Evolutionary conservation across 1,140 invertebrate species (phyloP).

Genomic region (Papilio polytes): DNA sequence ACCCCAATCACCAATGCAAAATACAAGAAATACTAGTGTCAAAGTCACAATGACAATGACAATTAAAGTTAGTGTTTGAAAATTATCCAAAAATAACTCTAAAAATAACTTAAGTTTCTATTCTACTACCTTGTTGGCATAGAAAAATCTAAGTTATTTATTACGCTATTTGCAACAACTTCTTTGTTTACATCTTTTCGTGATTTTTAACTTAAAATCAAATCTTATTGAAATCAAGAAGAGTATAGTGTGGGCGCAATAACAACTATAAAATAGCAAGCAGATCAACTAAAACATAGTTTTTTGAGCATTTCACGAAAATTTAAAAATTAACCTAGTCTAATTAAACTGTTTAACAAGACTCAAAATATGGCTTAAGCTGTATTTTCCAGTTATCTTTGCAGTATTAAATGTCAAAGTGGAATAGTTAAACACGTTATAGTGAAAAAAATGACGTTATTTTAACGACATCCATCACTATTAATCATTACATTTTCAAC

Average conservation of each 20-base stretch:
- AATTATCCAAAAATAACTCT: background rate
- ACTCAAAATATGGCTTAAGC: too few relatives aligned
- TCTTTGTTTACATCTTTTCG: too few relatives aligned
- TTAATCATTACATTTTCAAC: conserved; percentile 19
- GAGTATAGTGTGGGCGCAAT: too few relatives aligned
- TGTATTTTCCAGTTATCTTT: too few relatives aligned
- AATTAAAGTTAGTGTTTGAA: conserved; percentile 1
- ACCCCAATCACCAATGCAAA: background rate
- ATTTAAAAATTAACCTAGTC: too few relatives aligned
- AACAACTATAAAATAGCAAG: too few relatives aligned
- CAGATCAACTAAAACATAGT: too few relatives aligned
- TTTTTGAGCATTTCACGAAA: too few relatives aligned
- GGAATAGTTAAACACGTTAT: background rate
- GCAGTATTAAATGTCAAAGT: background rate
- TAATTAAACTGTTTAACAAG: too few relatives aligned
- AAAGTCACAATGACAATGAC: conserved; percentile 40
- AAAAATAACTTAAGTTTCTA: background rate
- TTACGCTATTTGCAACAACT: background rate
- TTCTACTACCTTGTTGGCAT: background rate
- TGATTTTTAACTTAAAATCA: too few relatives aligned
- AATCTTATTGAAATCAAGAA: too few relatives aligned
- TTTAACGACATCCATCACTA: conserved; percentile 10
- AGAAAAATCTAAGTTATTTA: background rate
- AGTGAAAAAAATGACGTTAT: background rate
- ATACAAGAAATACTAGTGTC: background rate